Percentiles rank a stretch among this genome's conserved stretches.
Evolutionary conservation across 2,113 vertebrate genomes (phyloP).

Genomic region (Phycodurus eques): DNA sequence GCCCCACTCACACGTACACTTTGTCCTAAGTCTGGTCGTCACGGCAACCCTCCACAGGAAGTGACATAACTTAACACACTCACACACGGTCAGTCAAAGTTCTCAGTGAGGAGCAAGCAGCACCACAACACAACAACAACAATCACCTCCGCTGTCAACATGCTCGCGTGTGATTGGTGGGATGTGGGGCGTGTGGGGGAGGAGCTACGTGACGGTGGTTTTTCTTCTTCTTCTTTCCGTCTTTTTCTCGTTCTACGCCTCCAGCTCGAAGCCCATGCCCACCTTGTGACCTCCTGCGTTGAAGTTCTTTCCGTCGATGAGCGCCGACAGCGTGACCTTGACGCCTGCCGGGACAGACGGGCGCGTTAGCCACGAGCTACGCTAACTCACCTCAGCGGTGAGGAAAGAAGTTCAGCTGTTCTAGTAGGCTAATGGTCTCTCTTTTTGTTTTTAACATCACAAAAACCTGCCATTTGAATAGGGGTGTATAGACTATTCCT

Average conservation of each 20-base stretch:
- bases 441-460: neutral
- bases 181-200: neutral
- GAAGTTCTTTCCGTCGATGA: constrained; percentile 96
- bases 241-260: constrained; percentile 72
- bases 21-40: neutral
- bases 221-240: constrained; percentile 18
- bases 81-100: neutral
- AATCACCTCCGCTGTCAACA: neutral
- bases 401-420: neutral
- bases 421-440: neutral
- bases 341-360: constrained; percentile 73
- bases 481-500: neutral
- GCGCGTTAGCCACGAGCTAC: neutral
- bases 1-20: neutral
- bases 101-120: neutral
- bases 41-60: neutral
- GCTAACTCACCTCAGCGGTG: neutral
- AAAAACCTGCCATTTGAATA: neutral
- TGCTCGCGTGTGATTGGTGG: neutral
- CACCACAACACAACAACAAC: neutral
- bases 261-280: constrained; percentile 93
- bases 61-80: neutral
- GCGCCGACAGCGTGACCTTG: constrained; percentile 89
- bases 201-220: constrained; percentile 20
- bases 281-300: constrained; percentile 92